phyloP scores from a whole-genome alignment of 37 sponge, comb jelly and placozoan species.

The Lycopodina hypogea region DNA sequence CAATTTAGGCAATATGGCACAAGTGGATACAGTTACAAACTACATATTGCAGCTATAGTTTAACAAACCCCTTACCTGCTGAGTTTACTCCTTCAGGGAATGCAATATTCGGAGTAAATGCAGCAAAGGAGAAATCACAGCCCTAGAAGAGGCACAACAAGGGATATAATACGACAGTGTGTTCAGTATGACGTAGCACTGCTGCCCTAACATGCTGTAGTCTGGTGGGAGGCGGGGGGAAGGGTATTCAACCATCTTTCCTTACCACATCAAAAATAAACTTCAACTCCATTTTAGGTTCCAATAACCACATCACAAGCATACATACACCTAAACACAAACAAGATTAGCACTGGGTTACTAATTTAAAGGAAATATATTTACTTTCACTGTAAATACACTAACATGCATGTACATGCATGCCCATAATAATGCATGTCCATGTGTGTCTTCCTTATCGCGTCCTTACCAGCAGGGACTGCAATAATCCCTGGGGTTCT shows the following conservation, averaged over 20 bases:
- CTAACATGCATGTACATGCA: not conserved
- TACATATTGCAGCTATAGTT: too few species aligned
- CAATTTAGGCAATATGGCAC: too few species aligned
- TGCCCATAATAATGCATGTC: not conserved
- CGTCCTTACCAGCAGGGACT: slow-evolving; percentile 29
- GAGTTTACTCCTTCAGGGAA: slow-evolving; percentile 12
- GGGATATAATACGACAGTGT: too few species aligned
- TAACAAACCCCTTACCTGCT: slow-evolving; percentile 47
- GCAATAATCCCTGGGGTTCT: slow-evolving; percentile 23
- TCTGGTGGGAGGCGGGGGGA: too few species aligned
- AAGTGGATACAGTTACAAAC: too few species aligned
- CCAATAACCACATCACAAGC: not conserved
- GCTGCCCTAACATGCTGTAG: too few species aligned
- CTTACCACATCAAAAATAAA: not conserved
- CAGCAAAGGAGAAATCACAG: slow-evolving; percentile 36
- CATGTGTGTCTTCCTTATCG: too few species aligned
- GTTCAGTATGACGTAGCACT: too few species aligned
- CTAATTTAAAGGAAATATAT: too few species aligned
- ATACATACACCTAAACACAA: not conserved
- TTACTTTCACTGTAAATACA: too few species aligned
- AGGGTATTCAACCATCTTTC: not conserved
- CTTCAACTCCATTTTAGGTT: not conserved
- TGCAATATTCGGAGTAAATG: slow-evolving; percentile 87
- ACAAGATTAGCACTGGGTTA: too few species aligned
- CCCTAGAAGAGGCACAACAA: slow-evolving; percentile 24